Evolutionary conservation across 2,113 vertebrate genomes (phyloP).

Genomic region (Amazona vittata): DNA sequence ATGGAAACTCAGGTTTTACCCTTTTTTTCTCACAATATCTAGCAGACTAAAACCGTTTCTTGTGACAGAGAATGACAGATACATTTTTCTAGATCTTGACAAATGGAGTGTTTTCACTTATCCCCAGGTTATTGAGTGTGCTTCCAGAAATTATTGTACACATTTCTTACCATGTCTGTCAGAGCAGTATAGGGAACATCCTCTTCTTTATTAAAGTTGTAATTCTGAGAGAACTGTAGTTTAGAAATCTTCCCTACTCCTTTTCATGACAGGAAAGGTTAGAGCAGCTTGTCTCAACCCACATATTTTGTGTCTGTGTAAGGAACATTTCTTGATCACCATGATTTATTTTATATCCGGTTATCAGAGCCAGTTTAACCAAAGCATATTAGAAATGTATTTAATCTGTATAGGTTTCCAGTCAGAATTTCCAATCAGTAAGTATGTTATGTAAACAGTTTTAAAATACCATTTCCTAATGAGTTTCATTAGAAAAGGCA

Average conservation of each 20-base stretch:
- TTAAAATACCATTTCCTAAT: not conserved
- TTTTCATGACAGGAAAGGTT: not conserved
- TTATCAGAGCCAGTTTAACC: not conserved
- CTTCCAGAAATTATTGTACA: not conserved
- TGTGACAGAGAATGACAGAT: not conserved
- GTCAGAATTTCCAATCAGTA: not conserved
- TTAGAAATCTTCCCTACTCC: not conserved
- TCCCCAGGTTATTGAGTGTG: not conserved
- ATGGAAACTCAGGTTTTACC: not conserved
- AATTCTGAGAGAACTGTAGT: not conserved
- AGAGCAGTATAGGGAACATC: not conserved
- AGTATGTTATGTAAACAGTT: not conserved
- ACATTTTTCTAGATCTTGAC: not conserved
- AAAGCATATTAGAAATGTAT: not conserved
- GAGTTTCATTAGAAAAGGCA: not conserved
- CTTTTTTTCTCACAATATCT: conserved; percentile 24
- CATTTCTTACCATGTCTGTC: not conserved
- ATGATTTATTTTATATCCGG: not conserved
- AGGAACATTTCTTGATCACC: not conserved
- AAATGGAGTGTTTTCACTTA: not conserved
- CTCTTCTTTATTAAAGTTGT: not conserved
- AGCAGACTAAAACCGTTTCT: not conserved
- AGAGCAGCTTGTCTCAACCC: not conserved
- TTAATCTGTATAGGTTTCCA: not conserved
- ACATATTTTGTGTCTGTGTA: not conserved